Base-by-base conservation (phyloP, 2,888 invertebrate genomes). In the Dasysyrphus tricinctus region DNA sequence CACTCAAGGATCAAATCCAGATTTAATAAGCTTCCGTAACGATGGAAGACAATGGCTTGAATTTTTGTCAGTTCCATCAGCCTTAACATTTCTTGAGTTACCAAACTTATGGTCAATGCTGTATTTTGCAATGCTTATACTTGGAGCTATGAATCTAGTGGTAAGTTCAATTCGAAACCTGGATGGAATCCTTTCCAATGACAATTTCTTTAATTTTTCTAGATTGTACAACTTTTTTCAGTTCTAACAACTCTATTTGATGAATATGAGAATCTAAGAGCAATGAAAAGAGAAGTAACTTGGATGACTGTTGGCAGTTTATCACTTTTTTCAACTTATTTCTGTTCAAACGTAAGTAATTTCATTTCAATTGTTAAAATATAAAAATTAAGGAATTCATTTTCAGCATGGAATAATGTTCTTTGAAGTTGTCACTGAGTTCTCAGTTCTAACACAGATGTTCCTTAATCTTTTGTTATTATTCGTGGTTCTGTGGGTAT, bases 391-490 rank as follows among this genome's bases (percentile, higher is more conserved):
- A 32, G 2, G 1, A n/a, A 16, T 59, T 44, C 1, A 1, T 83
- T 63, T 16, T 12, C n/a, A 86, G 86, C 81, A 79, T 16, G 86
- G 86, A 16, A 82, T 86, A n/a, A 72, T 82, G 72, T 57, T 79
- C 14, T 81, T 82, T n/a, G 82, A 82, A 42, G 72, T 75, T 7
- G 34, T 86, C 4, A 82, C 86, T 1, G 79, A 82, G 11, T 82
- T 75, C 24, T 75, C 82, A 3, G 70, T 86, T 7, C 70, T 86
- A 1, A 86, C 97, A 94, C 77, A 97, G 93, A 91, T 97, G 97
- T 2, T 97, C 96, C 84, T 97, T 96, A 97, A 93, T 63, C 92
- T 96, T 5, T 94, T 96, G 88, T 97, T 97, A 92, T 94, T 96
- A n/a, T 91, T 96, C 59, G 95, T 96, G 11, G 95, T 97, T 5